Percentiles rank a stretch among this genome's conserved stretches.
Conservation (phyloP, 2,888 invertebrate species). For the Xanthia togata region DNA sequence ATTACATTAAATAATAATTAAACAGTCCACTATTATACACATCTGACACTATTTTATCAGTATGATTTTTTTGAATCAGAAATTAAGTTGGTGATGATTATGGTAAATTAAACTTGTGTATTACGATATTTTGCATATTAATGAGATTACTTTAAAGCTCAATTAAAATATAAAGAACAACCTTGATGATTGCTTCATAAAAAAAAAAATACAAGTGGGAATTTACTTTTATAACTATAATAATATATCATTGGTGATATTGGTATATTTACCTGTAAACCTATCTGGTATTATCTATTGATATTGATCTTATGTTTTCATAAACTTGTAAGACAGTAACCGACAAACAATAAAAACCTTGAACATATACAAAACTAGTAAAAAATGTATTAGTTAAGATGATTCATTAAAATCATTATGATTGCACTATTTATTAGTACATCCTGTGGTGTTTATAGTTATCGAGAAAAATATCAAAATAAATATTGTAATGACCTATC, state of each 20-base stretch:
- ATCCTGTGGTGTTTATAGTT: neutral
- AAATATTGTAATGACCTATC: neutral
- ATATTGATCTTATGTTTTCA: neutral
- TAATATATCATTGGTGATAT: neutral
- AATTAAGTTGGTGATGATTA: constrained; percentile 10
- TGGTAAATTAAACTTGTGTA: constrained; percentile 22
- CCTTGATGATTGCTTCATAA: constrained; percentile 1
- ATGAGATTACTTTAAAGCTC: constrained; percentile 12
- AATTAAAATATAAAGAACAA: neutral
- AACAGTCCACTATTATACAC: neutral
- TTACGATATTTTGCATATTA: constrained; percentile 31
- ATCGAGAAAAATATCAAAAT: neutral
- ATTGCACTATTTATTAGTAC: neutral
- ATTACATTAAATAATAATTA: neutral
- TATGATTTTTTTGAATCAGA: constrained; percentile 19
- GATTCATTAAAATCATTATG: constrained; percentile 30
- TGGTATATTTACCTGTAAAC: neutral
- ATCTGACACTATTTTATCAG: constrained; percentile 31
- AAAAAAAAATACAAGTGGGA: neutral
- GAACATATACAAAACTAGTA: constrained; percentile 9
- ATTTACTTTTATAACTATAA: neutral
- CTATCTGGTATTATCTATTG: neutral
- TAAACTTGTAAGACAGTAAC: neutral
- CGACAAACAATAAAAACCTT: constrained; percentile 16
- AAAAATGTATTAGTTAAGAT: constrained; percentile 7